These are phyloP conservation scores for Phenganax subtilis DNA, from an alignment of 92 coral and sea anemone species.

Conservation along the genomic window DNA sequence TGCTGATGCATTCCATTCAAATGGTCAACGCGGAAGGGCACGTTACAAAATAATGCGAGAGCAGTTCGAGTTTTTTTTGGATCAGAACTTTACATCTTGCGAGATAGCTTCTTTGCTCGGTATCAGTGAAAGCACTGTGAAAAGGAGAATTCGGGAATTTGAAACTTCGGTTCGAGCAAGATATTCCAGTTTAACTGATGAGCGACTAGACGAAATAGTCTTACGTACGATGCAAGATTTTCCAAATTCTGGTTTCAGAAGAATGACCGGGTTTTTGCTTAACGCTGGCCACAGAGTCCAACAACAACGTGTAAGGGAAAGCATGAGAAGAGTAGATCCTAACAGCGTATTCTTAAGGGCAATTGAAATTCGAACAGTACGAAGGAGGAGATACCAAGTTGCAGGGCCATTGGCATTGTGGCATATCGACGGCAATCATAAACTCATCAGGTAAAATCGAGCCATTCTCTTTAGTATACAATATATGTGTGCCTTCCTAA, in stretches of 20 bases:
- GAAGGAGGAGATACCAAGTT: too few relatives aligned
- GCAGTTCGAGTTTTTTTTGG: neutral
- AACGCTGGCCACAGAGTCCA: neutral
- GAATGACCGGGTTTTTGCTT: neutral
- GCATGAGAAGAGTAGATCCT: too few relatives aligned
- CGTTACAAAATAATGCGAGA: neutral
- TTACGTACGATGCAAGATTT: neutral
- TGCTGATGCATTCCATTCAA: too few relatives aligned
- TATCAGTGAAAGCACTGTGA: neutral
- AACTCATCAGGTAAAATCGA: neutral
- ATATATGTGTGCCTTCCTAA: too few relatives aligned
- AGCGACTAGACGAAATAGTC: neutral
- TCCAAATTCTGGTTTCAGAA: neutral
- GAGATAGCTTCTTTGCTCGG: neutral
- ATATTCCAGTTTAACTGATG: neutral
- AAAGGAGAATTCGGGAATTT: neutral
- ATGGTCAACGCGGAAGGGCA: neutral
- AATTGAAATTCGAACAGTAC: too few relatives aligned
- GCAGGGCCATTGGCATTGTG: neutral
- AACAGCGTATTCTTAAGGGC: neutral
- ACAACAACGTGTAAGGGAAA: neutral
- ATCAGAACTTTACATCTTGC: neutral
- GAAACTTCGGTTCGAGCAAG: neutral
- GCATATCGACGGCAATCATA: conserved; percentile 9
- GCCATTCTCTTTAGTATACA: too few relatives aligned